phyloP scores from a whole-genome alignment of 2,797 vertebrate species.

The Philypnodon macrostomus region DNA sequence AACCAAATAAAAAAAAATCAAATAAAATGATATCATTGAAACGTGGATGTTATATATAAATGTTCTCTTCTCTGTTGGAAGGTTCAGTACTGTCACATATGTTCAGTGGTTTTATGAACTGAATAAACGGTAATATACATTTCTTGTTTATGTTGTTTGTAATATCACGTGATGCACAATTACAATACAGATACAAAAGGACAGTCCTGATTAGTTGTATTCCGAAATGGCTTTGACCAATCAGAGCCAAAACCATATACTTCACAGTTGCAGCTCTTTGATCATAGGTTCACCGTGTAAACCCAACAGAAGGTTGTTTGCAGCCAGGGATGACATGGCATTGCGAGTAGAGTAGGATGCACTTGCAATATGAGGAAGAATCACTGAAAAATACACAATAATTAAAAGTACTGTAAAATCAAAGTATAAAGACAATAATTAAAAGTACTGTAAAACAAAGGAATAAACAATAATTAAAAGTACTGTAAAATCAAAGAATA shows the following conservation, averaged over 20 bases:
- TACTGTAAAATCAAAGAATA: neutral
- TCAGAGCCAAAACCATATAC: too few species aligned
- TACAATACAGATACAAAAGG: neutral
- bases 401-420: too few species aligned
- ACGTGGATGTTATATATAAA: conserved; percentile 31
- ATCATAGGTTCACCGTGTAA: conserved; percentile 77
- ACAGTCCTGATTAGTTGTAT: too few species aligned
- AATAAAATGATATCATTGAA: conserved; percentile 31
- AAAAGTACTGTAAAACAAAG: too few species aligned
- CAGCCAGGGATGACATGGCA: conserved; percentile 81
- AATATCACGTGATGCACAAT: neutral
- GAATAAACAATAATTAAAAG: neutral
- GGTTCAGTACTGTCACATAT: conserved; percentile 51
- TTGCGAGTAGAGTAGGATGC: conserved; percentile 81
- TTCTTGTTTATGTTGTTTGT: conserved; percentile 9
- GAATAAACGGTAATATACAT: conserved; percentile 41
- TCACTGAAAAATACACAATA: conserved; percentile 74
- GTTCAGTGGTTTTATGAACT: conserved; percentile 57
- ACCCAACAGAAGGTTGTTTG: conserved; percentile 82
- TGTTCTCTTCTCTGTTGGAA: conserved; percentile 54
- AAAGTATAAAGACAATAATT: conserved; percentile 2
- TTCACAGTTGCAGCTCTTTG: conserved; percentile 75
- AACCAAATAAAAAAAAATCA: conserved; percentile 42
- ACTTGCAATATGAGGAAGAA: conserved; percentile 84
- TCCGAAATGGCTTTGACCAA: too few species aligned